Conservation (phyloP, 2,888 invertebrate species). For the Bellardia pandia region DNA sequence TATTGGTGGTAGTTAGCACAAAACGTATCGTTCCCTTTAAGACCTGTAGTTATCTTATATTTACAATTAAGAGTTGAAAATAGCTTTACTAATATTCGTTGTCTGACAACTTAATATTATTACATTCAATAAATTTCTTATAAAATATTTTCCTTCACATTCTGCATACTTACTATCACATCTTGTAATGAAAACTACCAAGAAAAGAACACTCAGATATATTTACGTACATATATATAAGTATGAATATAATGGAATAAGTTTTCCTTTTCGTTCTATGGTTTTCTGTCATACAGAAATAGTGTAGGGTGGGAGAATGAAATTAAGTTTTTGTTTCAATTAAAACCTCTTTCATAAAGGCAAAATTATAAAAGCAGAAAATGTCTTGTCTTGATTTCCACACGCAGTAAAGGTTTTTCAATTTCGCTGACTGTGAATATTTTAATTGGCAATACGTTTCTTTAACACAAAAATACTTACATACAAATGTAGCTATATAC, state of each 20-base stretch:
- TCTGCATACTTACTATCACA: slow-evolving; percentile 41
- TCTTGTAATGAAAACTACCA: neutral
- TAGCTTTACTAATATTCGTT: neutral
- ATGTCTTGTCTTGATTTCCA: neutral
- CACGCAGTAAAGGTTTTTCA: slow-evolving; percentile 14
- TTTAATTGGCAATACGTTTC: slow-evolving; percentile 64
- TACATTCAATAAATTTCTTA: neutral
- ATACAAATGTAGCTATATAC: too few relatives aligned
- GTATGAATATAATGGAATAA: slow-evolving; percentile 16
- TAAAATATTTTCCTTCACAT: neutral
- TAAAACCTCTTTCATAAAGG: slow-evolving; percentile 47
- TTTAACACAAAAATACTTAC: too few relatives aligned
- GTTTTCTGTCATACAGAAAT: neutral
- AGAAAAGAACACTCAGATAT: neutral
- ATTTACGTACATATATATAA: neutral
- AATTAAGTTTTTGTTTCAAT: slow-evolving; percentile 64
- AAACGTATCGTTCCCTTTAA: too few relatives aligned
- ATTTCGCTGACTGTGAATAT: slow-evolving; percentile 66
- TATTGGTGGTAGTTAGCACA: too few relatives aligned
- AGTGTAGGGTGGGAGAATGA: neutral
- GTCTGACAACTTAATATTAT: neutral
- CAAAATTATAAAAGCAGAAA: slow-evolving; percentile 23
- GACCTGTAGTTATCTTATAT: too few relatives aligned
- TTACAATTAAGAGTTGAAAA: too few relatives aligned
- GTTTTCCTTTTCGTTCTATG: slow-evolving; percentile 50